Evolutionary conservation across 1,140 invertebrate species (phyloP), one percentile per base, ranked within the genome.

Genomic region (Trichonephila inaurata): DNA sequence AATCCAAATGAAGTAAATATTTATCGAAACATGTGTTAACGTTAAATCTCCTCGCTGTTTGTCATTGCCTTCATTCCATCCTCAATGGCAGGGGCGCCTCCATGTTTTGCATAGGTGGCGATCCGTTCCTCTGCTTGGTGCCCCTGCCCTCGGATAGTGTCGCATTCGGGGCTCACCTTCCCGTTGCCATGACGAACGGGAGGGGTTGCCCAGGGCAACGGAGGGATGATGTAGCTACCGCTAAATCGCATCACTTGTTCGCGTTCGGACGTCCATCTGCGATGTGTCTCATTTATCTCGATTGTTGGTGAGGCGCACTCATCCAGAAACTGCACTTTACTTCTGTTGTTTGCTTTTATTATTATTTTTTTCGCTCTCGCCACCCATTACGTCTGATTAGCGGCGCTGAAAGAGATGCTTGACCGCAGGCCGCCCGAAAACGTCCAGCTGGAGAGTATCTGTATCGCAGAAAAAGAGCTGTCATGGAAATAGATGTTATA

Each of bases 191-290:
- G 83, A 44, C 28, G 33, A 21, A 44, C 21, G 40, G 88, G 33
- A 19, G 81, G 60, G 88, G 88, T 89, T 72, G 51, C 44, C 88
- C 88, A 4, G 61, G 40, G 83, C 72, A 91, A 91, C 72, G 77
- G 89, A n/a, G 51, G 51, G 77, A 82, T 82, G 89, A 82, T 82
- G 72, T 82, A 91, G 69, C 69, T 91, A 24, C 72, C 89, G 72
- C 89, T 89, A 89, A 89, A 89, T 89, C 87, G 87, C 87, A 89
- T 89, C 87, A 89, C 87, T 89, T 89, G 87, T 89, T 72, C 87
- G 86, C 28, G 28, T 66, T 64, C 24, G 61, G 40, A 51, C 44
- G 33, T 66, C 86, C 60, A 62, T 88, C 82, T 85, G 82, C 82
- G 51, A 51, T 58, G 44, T 33, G 44, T 85, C 83, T 58, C 83